Percentiles rank a stretch among this genome's conserved stretches.
Conservation (phyloP, 2,888 invertebrate genomes). For the Mythimna ferrago region DNA sequence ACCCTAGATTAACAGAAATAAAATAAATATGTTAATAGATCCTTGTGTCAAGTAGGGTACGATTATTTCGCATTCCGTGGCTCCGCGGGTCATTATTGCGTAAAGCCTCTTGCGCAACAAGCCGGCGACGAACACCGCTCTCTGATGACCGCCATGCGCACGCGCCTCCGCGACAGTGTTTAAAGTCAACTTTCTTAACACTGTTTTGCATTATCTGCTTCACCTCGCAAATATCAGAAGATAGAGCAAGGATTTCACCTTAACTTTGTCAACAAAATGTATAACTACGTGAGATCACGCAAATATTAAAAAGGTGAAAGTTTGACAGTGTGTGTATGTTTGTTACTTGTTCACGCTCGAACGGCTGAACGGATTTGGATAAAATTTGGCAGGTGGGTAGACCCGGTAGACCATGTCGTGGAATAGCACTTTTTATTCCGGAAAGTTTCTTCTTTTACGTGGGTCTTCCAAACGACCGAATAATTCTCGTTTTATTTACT, state of each 20-base stretch:
- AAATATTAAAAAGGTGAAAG: too few relatives aligned
- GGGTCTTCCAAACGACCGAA: too few relatives aligned
- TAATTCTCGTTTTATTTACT: too few relatives aligned
- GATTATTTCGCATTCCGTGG: slow-evolving; percentile 53
- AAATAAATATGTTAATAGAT: slow-evolving; percentile 48
- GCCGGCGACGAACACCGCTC: slow-evolving; percentile 57
- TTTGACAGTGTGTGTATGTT: too few relatives aligned
- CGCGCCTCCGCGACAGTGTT: slow-evolving; percentile 19
- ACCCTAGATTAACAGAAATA: slow-evolving; percentile 14
- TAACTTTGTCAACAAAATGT: neutral
- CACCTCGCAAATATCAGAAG: neutral
- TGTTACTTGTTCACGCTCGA: too few relatives aligned
- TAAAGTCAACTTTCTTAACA: slow-evolving; percentile 43
- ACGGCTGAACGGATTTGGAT: too few relatives aligned
- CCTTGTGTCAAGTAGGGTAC: slow-evolving; percentile 54
- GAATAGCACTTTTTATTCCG: too few relatives aligned
- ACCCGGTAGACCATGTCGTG: too few relatives aligned
- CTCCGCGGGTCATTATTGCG: slow-evolving; percentile 69
- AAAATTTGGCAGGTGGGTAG: too few relatives aligned
- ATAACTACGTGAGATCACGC: neutral
- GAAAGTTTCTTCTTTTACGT: too few relatives aligned
- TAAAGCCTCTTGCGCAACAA: slow-evolving; percentile 69
- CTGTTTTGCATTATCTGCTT: slow-evolving; percentile 20
- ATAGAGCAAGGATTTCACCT: neutral
- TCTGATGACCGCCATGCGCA: slow-evolving; percentile 38